These are phyloP conservation scores for Ceraclea dissimilis DNA, from an alignment of 2,888 invertebrate genomes.

Conservation along the genomic window DNA sequence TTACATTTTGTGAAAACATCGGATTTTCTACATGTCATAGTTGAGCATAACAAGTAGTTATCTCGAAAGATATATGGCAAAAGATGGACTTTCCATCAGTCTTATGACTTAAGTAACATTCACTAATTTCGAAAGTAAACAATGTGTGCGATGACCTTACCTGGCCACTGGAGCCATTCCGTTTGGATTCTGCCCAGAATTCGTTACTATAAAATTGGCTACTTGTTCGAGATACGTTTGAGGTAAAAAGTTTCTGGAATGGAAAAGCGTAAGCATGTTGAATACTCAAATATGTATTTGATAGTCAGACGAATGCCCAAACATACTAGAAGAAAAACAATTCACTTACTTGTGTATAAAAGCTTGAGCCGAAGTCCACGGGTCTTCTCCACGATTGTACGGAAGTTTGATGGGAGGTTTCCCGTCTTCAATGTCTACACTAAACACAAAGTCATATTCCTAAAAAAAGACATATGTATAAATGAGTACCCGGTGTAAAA, in stretches of 20 bases:
- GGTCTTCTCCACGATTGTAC: slow-evolving; percentile 84
- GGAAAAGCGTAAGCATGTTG: too few relatives aligned
- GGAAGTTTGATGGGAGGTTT: slow-evolving; percentile 83
- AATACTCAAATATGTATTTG: slow-evolving; percentile 1
- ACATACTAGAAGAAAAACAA: too few relatives aligned
- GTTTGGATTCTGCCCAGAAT: slow-evolving; percentile 47
- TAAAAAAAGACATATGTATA: slow-evolving; percentile 27
- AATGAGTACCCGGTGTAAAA: slow-evolving; percentile 44
- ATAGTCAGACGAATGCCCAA: not conserved
- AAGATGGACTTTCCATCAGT: too few relatives aligned
- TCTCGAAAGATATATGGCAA: too few relatives aligned
- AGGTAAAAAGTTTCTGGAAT: slow-evolving; percentile 62
- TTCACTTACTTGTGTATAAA: slow-evolving; percentile 66
- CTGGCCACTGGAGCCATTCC: slow-evolving; percentile 2
- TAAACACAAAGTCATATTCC: slow-evolving; percentile 93
- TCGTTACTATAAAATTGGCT: slow-evolving; percentile 85
- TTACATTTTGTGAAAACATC: too few relatives aligned
- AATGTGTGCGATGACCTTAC: slow-evolving; percentile 11
- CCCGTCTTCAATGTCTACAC: slow-evolving; percentile 90
- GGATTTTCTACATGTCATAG: too few relatives aligned
- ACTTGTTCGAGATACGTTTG: slow-evolving; percentile 86
- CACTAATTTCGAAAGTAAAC: too few relatives aligned
- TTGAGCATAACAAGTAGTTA: too few relatives aligned
- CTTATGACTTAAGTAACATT: too few relatives aligned
- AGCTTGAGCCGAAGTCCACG: slow-evolving; percentile 83